Conservation (phyloP, 1,140 invertebrate species). For the Plectus sambesii region DNA sequence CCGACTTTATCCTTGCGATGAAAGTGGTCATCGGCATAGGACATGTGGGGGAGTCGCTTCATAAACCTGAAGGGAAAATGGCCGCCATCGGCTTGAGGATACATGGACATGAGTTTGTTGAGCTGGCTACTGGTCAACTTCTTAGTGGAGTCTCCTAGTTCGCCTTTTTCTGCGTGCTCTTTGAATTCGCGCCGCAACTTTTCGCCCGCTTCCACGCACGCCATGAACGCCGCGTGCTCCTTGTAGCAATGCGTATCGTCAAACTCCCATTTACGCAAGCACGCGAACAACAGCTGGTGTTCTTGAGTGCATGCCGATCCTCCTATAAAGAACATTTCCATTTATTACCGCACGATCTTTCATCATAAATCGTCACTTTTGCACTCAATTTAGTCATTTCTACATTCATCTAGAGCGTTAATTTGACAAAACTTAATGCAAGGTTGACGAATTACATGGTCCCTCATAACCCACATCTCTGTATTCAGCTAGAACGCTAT, state of each 20-base stretch:
- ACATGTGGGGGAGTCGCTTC: conserved; percentile 32
- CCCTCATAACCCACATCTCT: no score
- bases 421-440: no score
- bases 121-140: conserved; percentile 31
- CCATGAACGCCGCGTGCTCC: conserved; percentile 31
- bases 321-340: no score
- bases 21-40: conserved; percentile 34
- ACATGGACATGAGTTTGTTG: conserved; percentile 34
- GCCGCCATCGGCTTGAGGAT: conserved; percentile 34
- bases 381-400: no score
- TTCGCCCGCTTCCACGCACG: conserved; percentile 28
- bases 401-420: no score
- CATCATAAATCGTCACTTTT: no score
- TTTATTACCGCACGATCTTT: no score
- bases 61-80: conserved; percentile 28
- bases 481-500: no score
- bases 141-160: conserved; percentile 1
- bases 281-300: conserved; percentile 34
- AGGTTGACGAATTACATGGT: no score
- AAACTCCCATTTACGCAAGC: conserved; percentile 41
- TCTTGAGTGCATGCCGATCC: conserved; percentile 35
- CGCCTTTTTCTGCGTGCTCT: conserved; percentile 28
- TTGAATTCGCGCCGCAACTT: conserved; percentile 23
- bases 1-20: conserved; percentile 23
- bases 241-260: conserved; percentile 36